phyloP scores from a whole-genome alignment of 1,140 invertebrate species.

The Microplitis demolitor region DNA sequence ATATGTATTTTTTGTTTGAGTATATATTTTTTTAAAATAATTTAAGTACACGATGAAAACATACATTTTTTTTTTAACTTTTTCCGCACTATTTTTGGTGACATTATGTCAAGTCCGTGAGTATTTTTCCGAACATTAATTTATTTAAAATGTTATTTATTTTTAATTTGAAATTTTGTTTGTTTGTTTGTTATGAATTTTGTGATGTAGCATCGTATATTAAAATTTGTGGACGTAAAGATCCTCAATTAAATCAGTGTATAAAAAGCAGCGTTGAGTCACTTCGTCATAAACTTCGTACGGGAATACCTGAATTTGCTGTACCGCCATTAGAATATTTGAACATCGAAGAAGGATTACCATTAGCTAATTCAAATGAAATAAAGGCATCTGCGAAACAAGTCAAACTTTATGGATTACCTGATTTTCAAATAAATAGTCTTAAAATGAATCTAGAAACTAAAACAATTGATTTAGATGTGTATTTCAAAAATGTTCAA shows the following conservation, averaged over 20 bases:
- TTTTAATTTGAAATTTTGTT: neutral
- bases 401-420: slow-evolving; percentile 61
- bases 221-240: slow-evolving; percentile 67
- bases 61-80: slow-evolving; percentile 13
- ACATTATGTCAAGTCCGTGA: slow-evolving; percentile 44
- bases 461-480: slow-evolving; percentile 52
- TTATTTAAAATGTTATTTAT: neutral
- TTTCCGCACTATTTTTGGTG: slow-evolving; percentile 9
- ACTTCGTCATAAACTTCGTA: slow-evolving; percentile 59
- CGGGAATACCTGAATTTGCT: slow-evolving; percentile 69
- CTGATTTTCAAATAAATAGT: slow-evolving; percentile 59
- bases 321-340: slow-evolving; percentile 70
- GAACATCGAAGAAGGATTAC: slow-evolving; percentile 56
- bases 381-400: slow-evolving; percentile 60
- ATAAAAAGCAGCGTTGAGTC: slow-evolving; percentile 62
- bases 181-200: neutral
- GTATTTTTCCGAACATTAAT: slow-evolving; percentile 16
- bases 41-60: neutral
- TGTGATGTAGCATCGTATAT: slow-evolving; percentile 68
- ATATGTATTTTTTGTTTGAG: neutral
- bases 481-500: slow-evolving; percentile 58
- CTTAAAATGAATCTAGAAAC: slow-evolving; percentile 63
- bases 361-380: slow-evolving; percentile 49
- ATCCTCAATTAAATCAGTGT: slow-evolving; percentile 67
- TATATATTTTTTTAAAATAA: neutral